Percentiles rank a stretch among this genome's conserved stretches.
Conservation (phyloP, 1,140 invertebrate genomes). For the Diabrotica virgifera region DNA sequence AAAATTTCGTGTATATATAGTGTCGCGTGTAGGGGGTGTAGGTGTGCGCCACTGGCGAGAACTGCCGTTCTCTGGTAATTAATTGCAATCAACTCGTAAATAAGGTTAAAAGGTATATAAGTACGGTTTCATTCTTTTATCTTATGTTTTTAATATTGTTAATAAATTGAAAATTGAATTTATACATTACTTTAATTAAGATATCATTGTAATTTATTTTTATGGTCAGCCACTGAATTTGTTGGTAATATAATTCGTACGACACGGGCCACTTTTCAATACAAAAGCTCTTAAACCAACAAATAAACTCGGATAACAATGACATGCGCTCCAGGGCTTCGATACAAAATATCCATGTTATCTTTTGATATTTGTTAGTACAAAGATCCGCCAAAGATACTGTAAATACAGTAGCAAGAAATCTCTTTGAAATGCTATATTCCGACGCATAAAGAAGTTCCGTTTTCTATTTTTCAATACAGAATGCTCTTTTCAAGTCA, state of each 20-base stretch:
- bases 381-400: constrained; percentile 16
- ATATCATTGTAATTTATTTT: background rate
- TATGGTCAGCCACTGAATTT: background rate
- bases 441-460: constrained; percentile 15
- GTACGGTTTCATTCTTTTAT: no score
- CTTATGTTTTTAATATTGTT: no score
- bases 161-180: no score
- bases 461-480: constrained; percentile 1
- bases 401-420: constrained; percentile 15
- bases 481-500: constrained; percentile 17
- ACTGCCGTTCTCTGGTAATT: no score
- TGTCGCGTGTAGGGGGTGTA: no score
- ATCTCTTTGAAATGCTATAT: constrained; percentile 18
- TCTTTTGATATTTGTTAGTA: constrained; percentile 19
- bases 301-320: constrained; percentile 15
- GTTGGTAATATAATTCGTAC: background rate
- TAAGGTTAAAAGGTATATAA: no score
- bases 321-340: background rate
- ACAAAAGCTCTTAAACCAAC: constrained; percentile 8
- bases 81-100: no score
- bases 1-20: no score
- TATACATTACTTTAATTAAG: no score
- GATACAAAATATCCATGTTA: constrained; percentile 4
- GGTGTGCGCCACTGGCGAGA: no score
- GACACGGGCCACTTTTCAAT: constrained; percentile 9